phyloP scores from a whole-genome alignment of 37 sponge, comb jelly and placozoan species.

The Halisarca cf. caerulea region DNA sequence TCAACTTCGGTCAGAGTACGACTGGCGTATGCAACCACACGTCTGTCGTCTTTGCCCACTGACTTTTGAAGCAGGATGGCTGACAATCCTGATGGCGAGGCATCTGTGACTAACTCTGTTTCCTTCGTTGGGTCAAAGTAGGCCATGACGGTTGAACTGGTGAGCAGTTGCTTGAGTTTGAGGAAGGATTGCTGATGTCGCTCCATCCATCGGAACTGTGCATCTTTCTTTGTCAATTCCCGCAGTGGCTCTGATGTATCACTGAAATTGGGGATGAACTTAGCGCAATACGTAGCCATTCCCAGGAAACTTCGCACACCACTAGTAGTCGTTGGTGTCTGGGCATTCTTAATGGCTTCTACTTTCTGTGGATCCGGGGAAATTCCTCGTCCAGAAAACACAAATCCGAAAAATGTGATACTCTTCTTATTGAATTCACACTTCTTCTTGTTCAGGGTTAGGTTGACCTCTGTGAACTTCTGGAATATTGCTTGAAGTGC shows the following conservation, averaged over 20 bases:
- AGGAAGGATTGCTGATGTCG: too few species aligned
- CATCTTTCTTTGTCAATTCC: too few species aligned
- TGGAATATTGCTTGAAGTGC: not conserved
- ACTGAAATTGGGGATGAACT: conserved; percentile 20
- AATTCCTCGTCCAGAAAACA: conserved; percentile 21
- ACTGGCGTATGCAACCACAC: too few species aligned
- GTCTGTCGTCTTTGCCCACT: too few species aligned
- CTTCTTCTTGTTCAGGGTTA: conserved; percentile 42
- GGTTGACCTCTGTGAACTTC: not conserved
- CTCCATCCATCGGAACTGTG: too few species aligned
- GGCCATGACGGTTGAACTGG: too few species aligned
- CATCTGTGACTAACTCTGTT: too few species aligned
- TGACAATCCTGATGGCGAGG: too few species aligned
- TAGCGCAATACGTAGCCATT: conserved; percentile 27
- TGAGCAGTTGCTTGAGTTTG: too few species aligned
- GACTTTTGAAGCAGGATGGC: too few species aligned
- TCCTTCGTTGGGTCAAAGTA: too few species aligned
- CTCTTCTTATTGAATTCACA: conserved; percentile 20
- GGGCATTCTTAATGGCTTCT: not conserved
- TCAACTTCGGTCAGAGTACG: too few species aligned
- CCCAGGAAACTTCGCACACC: conserved; percentile 33
- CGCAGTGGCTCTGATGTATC: conserved; percentile 25
- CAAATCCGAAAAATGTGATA: conserved; percentile 30
- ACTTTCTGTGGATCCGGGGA: conserved; percentile 28
- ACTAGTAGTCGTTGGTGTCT: not conserved